Percentiles rank a stretch among this genome's conserved stretches.
These are phyloP conservation scores for Fragum sueziense DNA, from an alignment of 2,888 invertebrate genomes.

Conservation along the genomic window DNA sequence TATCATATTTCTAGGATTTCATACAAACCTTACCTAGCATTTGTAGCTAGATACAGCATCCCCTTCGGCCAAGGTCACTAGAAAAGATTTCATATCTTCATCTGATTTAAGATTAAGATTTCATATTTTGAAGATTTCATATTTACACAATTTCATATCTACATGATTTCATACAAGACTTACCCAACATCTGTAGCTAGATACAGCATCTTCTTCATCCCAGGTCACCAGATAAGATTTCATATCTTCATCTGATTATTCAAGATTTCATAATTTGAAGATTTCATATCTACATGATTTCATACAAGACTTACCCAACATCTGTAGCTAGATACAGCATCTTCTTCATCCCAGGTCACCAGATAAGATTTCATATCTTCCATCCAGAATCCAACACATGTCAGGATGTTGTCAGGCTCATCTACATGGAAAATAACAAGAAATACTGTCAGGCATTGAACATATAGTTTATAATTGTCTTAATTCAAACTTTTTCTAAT, in stretches of 20 bases:
- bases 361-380: slow-evolving; percentile 98
- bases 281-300: too few relatives aligned
- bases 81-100: too few relatives aligned
- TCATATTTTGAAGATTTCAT: too few relatives aligned
- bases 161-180: too few relatives aligned
- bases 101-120: too few relatives aligned
- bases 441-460: too few relatives aligned
- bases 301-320: slow-evolving; percentile 94
- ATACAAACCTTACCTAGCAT: slow-evolving; percentile 94
- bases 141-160: too few relatives aligned
- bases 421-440: slow-evolving; percentile 83
- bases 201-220: slow-evolving; percentile 96
- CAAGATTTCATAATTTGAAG: too few relatives aligned
- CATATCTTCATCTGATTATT: too few relatives aligned
- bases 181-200: slow-evolving; percentile 98
- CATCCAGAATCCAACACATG: slow-evolving; percentile 98
- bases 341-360: slow-evolving; percentile 98
- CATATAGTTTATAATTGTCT: too few relatives aligned
- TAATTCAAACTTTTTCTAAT: too few relatives aligned
- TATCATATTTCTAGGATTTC: too few relatives aligned
- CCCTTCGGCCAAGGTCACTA: slow-evolving; percentile 97
- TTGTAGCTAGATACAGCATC: slow-evolving; percentile 97
- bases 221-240: slow-evolving; percentile 97
- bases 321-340: slow-evolving; percentile 95
- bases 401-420: slow-evolving; percentile 97